A percentile compares a stretch with the other conserved stretches of the same genome.
These are phyloP conservation scores for Montipora capitata DNA, from an alignment of 92 coral and sea anemone genomes.

Conservation along the genomic window DNA sequence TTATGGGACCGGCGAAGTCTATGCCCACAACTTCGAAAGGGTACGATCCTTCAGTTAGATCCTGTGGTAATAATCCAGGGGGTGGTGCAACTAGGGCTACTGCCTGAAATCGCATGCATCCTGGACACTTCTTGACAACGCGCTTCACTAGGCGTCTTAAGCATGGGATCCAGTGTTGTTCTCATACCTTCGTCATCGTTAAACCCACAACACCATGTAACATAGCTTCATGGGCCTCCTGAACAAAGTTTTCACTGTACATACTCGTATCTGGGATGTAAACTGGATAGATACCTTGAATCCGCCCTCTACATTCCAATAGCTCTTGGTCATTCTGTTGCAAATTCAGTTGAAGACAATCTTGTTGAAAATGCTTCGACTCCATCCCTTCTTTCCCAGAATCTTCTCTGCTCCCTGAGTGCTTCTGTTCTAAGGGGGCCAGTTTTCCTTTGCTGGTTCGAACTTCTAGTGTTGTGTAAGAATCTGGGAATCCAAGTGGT, in stretches of 20 bases:
- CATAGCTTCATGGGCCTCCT: background rate
- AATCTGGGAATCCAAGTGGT: constrained; percentile 1
- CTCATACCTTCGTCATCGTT: background rate
- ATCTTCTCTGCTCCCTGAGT: background rate
- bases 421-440: background rate
- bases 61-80: background rate
- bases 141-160: background rate
- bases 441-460: background rate
- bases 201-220: background rate
- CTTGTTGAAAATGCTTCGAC: background rate
- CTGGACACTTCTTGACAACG: background rate
- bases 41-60: background rate
- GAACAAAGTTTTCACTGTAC: background rate
- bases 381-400: background rate
- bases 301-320: background rate
- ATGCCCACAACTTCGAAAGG: too few species aligned
- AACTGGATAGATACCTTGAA: background rate
- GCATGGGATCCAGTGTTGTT: too few species aligned
- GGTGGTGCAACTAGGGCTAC: background rate
- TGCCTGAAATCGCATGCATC: background rate
- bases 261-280: background rate
- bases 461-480: background rate
- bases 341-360: background rate
- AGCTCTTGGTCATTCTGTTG: background rate
- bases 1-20: too few species aligned